Base-by-base conservation (phyloP, 1,140 invertebrate genomes). In the Dendroctonus valens region DNA sequence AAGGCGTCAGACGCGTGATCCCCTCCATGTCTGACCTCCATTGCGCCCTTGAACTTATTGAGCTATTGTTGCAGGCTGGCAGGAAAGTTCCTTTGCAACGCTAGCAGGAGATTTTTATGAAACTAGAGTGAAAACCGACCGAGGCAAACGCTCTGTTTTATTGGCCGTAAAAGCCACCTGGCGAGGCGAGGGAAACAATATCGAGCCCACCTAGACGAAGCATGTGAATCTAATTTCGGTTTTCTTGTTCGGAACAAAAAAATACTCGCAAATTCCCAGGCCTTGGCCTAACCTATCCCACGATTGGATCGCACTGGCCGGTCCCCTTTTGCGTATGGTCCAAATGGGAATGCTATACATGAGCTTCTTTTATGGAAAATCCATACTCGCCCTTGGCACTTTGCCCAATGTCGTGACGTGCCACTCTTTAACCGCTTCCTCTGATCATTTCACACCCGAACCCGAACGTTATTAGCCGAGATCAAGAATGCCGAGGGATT, bases 31-130 rank as follows among this genome's bases (percentile, higher is more conserved):
- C 55, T 58, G 55, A 41, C 55, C 55, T 40, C 40, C 40, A 58
- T 58, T 41, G 9, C n/a, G 39, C 14, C 58, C 58, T 59, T 59
- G 58, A 59, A 59, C 58, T 59, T 59, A 49, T 59, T 11, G 58
- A 59, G 44, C 44, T 40, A 49, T 59, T 59, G 14, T 50, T 11
- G 15, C 9, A 37, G 9, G 11, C 15, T 15, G 2, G 15, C 50
- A 15, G 12, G 8, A 46, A 46, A 9, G 26, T 26, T 26, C 1
- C 26, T 26, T 26, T 26, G 26, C 26, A 26, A 26, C 26, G 26
- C 3, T 26, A 26, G 26, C 26, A 26, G 26, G 26, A 26, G 26
- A 26, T 26, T 26, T 26, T 26, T 26, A 26, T 26, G 26, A 3
- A 26, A 26, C 26, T 26, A 26, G 26, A 26, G 1, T 26, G 26